phyloP scores from a whole-genome alignment of 2,113 vertebrate species.

The Ceratotherium simum region DNA sequence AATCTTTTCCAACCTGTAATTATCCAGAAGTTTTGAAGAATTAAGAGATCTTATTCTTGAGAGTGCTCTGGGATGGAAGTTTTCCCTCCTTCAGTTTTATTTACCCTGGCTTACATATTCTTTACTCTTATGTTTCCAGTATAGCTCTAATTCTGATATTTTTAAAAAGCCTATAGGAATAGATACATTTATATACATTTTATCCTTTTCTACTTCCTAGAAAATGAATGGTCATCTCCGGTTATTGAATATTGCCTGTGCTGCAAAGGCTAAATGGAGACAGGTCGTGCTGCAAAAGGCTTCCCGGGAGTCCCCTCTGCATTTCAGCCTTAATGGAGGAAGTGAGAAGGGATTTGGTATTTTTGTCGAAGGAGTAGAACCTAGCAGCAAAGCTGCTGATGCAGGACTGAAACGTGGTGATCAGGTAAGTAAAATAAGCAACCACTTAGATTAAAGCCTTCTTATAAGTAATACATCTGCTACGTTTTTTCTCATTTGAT shows the following conservation, averaged over 20 bases:
- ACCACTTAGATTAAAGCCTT: not conserved
- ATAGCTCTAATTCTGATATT: not conserved
- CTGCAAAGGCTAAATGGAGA: constrained; percentile 97
- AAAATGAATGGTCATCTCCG: constrained; percentile 99
- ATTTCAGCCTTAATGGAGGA: constrained; percentile 94
- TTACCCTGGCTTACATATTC: not conserved
- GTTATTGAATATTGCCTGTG: constrained; percentile 97
- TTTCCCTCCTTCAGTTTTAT: not conserved
- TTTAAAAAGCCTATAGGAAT: not conserved
- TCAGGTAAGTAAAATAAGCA: constrained; percentile 88
- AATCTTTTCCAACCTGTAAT: constrained; percentile 23
- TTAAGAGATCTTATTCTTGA: not conserved
- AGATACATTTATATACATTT: not conserved
- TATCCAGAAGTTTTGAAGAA: constrained; percentile 17
- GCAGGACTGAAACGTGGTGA: constrained; percentile 96
- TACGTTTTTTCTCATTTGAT: not conserved
- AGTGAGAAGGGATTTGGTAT: constrained; percentile 96
- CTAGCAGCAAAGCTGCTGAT: constrained; percentile 94
- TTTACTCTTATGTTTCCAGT: not conserved
- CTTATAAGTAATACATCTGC: not conserved
- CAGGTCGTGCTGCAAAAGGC: constrained; percentile 96
- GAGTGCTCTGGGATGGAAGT: not conserved
- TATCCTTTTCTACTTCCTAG: constrained; percentile 84
- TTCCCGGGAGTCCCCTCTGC: constrained; percentile 93
- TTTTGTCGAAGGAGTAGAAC: constrained; percentile 95